These are phyloP conservation scores for Tachina lurida DNA, from an alignment of 2,888 invertebrate species.

Conservation along the genomic window DNA sequence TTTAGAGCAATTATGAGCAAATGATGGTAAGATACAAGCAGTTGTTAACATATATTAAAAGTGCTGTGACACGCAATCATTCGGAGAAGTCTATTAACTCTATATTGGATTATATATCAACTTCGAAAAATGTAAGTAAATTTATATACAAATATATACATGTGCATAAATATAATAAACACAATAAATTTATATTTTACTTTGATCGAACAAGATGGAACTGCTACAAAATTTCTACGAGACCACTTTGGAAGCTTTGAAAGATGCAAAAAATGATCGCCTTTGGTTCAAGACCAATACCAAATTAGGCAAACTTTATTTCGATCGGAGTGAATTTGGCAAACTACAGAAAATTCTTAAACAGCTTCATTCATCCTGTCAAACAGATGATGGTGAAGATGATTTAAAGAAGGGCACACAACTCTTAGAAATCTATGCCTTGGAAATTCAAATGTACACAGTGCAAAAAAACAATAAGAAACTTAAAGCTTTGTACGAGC, in stretches of 20 bases:
- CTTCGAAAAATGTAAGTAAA: slow-evolving; percentile 96
- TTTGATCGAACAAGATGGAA: slow-evolving; percentile 90
- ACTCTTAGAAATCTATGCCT: slow-evolving; percentile 97
- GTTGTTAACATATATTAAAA: slow-evolving; percentile 98
- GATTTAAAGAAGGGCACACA: slow-evolving; percentile 99
- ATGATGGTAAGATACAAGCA: slow-evolving; percentile 98
- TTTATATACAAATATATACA: no score
- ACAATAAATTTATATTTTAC: background rate
- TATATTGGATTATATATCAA: slow-evolving; percentile 99
- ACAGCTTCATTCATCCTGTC: slow-evolving; percentile 98
- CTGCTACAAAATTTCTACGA: slow-evolving; percentile 99
- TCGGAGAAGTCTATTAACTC: slow-evolving; percentile 99
- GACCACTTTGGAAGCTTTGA: slow-evolving; percentile 95
- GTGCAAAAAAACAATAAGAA: slow-evolving; percentile 99
- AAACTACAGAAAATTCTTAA: slow-evolving; percentile 98
- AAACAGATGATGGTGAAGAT: slow-evolving; percentile 98
- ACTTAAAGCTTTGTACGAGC: slow-evolving; percentile 97
- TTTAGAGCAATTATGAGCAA: slow-evolving; percentile 94
- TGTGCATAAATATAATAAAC: no score
- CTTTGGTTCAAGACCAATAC: slow-evolving; percentile 99
- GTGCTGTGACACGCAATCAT: slow-evolving; percentile 99
- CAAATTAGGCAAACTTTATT: slow-evolving; percentile 98
- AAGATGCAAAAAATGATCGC: slow-evolving; percentile 99
- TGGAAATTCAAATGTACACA: slow-evolving; percentile 99
- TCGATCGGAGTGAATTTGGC: slow-evolving; percentile 96